Conservation (phyloP, 2,888 invertebrate species). For the Pollenia angustigena region DNA sequence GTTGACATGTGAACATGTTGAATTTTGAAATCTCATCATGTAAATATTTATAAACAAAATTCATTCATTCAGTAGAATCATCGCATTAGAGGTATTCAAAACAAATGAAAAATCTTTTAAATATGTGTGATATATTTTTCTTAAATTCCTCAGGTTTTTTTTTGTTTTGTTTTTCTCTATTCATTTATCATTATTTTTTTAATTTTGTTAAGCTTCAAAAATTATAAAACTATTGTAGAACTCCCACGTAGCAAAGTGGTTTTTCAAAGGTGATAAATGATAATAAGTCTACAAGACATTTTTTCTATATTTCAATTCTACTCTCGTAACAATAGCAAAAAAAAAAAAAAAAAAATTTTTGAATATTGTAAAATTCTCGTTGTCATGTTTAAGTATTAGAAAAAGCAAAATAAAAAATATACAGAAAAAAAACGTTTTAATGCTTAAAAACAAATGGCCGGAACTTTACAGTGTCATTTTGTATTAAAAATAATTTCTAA, state of each 20-base stretch:
- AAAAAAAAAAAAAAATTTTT: background rate
- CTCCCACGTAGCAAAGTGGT: slow-evolving; percentile 67
- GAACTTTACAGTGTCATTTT: slow-evolving; percentile 62
- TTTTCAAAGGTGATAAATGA: slow-evolving; percentile 69
- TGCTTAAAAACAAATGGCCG: slow-evolving; percentile 67
- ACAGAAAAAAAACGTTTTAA: slow-evolving; percentile 30
- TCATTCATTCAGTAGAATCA: slow-evolving; percentile 40
- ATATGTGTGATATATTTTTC: slow-evolving; percentile 56
- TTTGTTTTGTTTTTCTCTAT: background rate
- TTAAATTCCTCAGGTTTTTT: slow-evolving; percentile 18
- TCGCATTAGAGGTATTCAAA: slow-evolving; percentile 20
- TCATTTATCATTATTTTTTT: slow-evolving; percentile 61
- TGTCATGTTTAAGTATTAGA: background rate
- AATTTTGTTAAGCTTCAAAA: slow-evolving; percentile 44
- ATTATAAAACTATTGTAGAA: slow-evolving; percentile 53
- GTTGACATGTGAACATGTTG: slow-evolving; percentile 70
- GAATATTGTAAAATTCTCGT: slow-evolving; percentile 28
- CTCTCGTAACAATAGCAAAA: slow-evolving; percentile 14
- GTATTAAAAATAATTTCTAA: slow-evolving; percentile 56
- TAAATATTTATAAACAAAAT: slow-evolving; percentile 58
- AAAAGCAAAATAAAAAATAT: slow-evolving; percentile 14
- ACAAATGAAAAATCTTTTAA: slow-evolving; percentile 64
- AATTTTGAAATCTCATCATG: slow-evolving; percentile 69
- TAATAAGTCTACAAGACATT: slow-evolving; percentile 31
- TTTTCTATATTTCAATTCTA: slow-evolving; percentile 9